Percentiles rank a stretch among this genome's conserved stretches.
Conservation (phyloP, 2,113 vertebrate species). For the Zootoca vivipara region DNA sequence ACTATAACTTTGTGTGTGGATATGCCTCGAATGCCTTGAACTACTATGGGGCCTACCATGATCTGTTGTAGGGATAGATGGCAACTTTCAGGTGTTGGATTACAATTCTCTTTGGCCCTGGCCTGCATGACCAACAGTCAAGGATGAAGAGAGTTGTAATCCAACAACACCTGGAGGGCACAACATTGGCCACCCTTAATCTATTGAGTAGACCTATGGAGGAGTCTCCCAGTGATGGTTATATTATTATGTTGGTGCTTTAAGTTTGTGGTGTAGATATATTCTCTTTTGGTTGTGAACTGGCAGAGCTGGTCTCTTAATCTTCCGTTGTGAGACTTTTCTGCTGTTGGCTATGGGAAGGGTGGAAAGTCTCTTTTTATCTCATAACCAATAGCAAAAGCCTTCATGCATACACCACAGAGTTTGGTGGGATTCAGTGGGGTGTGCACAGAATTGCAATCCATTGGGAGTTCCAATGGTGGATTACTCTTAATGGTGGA, state of each 20-base stretch:
- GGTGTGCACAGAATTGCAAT: background rate
- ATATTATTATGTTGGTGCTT: background rate
- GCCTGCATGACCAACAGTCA: no score
- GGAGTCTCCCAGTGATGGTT: background rate
- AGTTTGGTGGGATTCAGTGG: background rate
- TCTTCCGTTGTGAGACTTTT: background rate
- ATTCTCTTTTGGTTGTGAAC: background rate
- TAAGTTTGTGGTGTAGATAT: background rate
- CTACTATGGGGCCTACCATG: background rate
- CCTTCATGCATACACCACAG: background rate
- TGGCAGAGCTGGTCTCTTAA: background rate
- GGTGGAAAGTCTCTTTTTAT: background rate
- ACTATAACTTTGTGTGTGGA: background rate
- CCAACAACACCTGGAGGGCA: background rate
- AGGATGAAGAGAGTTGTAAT: no score
- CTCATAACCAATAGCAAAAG: background rate
- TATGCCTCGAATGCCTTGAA: background rate
- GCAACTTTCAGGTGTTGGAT: no score
- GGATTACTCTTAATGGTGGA: background rate
- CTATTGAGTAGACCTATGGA: background rate
- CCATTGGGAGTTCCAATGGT: background rate
- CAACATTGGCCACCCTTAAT: no score
- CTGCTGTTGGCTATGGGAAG: background rate
- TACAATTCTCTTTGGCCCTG: no score
- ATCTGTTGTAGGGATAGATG: background rate